Evolutionary conservation across 1,140 invertebrate species (phyloP), one percentile per base, ranked within the genome.

Genomic region (Drosophila albomicans): DNA sequence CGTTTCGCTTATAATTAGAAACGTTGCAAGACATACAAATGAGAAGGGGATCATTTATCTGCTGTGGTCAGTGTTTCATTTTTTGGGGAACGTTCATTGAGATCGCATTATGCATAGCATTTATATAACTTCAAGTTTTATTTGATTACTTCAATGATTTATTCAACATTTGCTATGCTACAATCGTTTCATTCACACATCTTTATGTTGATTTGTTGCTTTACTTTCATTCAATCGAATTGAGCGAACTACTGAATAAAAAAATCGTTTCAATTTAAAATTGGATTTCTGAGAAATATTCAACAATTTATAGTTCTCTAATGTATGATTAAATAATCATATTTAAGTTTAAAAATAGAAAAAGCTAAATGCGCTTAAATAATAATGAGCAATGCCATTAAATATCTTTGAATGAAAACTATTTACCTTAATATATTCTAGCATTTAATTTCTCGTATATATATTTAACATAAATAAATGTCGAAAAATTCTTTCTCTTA

Each of bases 1-100:
- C 30, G 56, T 61, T 61, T 61, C 49, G 65, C 65, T 49, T 64
- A 58, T 75, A 75, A 71, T 75, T 75, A 62, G 65, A 75, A 70
- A 64, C 51, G 28, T 51, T 63, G 59, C 72, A 38, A 30, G 6
- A 43, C 57, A 63, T 63, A 70, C 72, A 64, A 70, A 75, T 75
- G 59, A 70, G 46, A 25, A 54, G 28, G 5, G 16, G 54, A 38
- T 32, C 43, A 52, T 38, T 38, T 10, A 38, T 38, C 49, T 28
- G 35, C 58, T 59, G 45, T 38, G 56, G 16, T 66, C 54, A 51
- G 38, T 61, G 16, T 15, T 25, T 6, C 3, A 25, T 25, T 25
- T 25, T 25, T 61, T 62, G 28, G 45, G 46, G n/a, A 61, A n/a
- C 15, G 10, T 52, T 41, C 15, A 73, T 67, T 59, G 15, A 68